Conservation (phyloP, 2,113 vertebrate genomes). For the Elanoides forficatus region DNA sequence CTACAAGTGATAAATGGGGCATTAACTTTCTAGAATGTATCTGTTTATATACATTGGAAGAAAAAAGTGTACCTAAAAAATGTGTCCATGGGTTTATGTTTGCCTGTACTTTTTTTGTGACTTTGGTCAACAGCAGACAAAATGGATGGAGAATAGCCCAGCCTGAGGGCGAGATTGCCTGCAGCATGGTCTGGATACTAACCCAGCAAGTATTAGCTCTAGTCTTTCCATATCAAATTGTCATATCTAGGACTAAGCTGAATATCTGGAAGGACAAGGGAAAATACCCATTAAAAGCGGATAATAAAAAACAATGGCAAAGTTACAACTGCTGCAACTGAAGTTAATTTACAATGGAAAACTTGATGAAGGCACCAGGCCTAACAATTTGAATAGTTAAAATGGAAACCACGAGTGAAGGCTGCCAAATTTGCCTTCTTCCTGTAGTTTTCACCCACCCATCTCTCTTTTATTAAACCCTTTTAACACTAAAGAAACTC, state of each 20-base stretch:
- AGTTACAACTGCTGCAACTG: background rate
- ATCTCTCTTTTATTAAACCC: background rate
- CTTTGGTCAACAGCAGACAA: background rate
- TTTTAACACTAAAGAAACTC: background rate
- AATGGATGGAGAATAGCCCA: background rate
- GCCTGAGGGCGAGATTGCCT: background rate
- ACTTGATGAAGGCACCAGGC: background rate
- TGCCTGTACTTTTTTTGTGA: background rate
- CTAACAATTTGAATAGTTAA: background rate
- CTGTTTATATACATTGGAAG: background rate
- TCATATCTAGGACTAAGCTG: background rate
- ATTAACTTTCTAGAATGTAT: background rate
- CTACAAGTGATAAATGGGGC: background rate
- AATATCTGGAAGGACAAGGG: background rate
- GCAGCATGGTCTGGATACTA: background rate
- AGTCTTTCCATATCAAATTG: background rate
- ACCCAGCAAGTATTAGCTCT: background rate
- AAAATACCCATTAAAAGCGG: background rate
- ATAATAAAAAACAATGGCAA: background rate
- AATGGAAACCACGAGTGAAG: background rate
- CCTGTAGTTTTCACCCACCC: constrained; percentile 16
- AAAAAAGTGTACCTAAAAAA: background rate
- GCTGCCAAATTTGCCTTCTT: background rate
- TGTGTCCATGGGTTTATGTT: background rate
- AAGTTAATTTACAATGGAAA: background rate